These are phyloP conservation scores for Galerucella calmariensis DNA, from an alignment of 2,888 invertebrate species.

Conservation along the genomic window DNA sequence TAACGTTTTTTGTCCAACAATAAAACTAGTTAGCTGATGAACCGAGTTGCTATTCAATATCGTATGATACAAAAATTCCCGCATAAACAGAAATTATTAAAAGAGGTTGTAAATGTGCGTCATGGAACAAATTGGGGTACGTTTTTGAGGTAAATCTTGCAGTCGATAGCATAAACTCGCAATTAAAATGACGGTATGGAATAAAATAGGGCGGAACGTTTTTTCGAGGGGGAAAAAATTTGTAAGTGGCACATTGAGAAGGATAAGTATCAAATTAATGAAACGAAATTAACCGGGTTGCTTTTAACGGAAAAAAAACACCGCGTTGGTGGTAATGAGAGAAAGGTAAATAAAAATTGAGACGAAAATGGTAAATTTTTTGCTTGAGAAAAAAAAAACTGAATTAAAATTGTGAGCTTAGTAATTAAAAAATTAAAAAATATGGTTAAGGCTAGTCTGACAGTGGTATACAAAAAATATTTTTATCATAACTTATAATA, in stretches of 20 bases:
- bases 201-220: conserved; percentile 42
- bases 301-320: conserved; percentile 25
- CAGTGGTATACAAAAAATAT: no score
- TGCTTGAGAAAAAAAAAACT: no score
- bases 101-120: conserved; percentile 38
- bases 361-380: no score
- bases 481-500: no score
- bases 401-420: no score
- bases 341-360: no score
- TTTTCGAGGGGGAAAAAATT: conserved; percentile 35
- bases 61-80: conserved; percentile 28
- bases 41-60: conserved; percentile 15
- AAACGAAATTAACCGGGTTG: conserved; percentile 39
- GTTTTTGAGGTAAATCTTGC: conserved; percentile 44
- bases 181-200: conserved; percentile 46
- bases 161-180: conserved; percentile 45
- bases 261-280: conserved; percentile 46
- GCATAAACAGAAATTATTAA: conserved; percentile 39
- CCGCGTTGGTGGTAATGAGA: background rate
- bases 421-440: no score
- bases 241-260: conserved; percentile 41
- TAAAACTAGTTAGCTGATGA: no score
- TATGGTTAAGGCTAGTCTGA: no score
- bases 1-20: no score
- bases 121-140: conserved; percentile 40